Evolutionary conservation across 2,888 invertebrate species (phyloP).

Genomic region (Xylophagus ater): DNA sequence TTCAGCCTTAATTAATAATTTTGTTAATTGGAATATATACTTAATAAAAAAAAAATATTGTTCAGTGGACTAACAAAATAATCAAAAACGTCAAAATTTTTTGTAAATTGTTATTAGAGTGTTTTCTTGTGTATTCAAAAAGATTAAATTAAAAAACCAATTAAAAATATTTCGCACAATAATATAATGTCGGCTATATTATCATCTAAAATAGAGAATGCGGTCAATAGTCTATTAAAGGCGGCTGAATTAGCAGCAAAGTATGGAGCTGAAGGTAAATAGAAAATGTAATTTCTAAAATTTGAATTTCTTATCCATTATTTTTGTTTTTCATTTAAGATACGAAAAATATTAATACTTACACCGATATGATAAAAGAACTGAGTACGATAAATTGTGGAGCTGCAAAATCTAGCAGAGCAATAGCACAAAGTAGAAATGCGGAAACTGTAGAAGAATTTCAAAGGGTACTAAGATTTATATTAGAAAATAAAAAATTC

Average conservation of each 20-base stretch:
- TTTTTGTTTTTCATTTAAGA: constrained; percentile 8
- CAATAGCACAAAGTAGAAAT: constrained; percentile 17
- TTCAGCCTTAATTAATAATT: too few species aligned
- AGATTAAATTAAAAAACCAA: too few species aligned
- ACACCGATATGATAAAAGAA: neutral
- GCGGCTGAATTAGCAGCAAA: constrained; percentile 21
- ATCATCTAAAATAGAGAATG: constrained; percentile 30
- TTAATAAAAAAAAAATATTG: too few species aligned
- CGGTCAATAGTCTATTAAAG: constrained; percentile 22
- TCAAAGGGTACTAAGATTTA: constrained; percentile 6
- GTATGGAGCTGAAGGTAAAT: constrained; percentile 23
- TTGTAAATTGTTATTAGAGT: too few species aligned
- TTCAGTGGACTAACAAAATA: too few species aligned
- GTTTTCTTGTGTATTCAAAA: too few species aligned
- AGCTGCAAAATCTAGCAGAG: constrained; percentile 16
- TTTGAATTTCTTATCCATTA: neutral
- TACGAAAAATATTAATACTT: constrained; percentile 2
- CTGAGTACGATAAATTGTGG: constrained; percentile 4
- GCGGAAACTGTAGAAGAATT: constrained; percentile 15
- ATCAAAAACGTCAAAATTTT: too few species aligned
- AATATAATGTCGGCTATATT: constrained; percentile 19
- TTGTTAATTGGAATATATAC: too few species aligned
- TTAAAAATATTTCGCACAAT: too few species aligned
- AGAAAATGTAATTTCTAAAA: neutral
- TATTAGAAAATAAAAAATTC: constrained; percentile 6